These are phyloP conservation scores for Protomyctophum bolini DNA, from an alignment of 2,113 vertebrate species.

Conservation along the genomic window DNA sequence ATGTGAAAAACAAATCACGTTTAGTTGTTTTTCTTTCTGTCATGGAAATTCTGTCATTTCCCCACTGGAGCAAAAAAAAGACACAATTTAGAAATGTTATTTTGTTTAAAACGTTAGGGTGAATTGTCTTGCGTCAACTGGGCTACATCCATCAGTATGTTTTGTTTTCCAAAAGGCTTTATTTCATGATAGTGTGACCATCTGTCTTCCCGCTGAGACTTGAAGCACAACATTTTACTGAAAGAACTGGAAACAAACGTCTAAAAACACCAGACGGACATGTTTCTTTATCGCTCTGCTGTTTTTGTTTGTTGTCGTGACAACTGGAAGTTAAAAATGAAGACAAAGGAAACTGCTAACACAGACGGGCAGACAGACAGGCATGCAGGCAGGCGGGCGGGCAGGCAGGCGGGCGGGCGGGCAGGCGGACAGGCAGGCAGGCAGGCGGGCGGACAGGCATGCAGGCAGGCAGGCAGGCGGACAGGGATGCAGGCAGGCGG, in stretches of 20 bases:
- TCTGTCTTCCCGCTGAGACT: slow-evolving; percentile 44
- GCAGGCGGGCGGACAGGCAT: too few relatives aligned
- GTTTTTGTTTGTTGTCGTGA: slow-evolving; percentile 12
- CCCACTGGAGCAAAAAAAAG: background rate
- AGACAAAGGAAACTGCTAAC: too few relatives aligned
- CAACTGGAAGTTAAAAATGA: slow-evolving; percentile 10
- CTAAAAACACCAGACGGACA: slow-evolving; percentile 43
- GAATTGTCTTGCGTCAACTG: background rate
- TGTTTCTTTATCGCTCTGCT: too few relatives aligned
- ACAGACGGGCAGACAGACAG: too few relatives aligned
- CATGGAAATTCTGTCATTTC: too few relatives aligned
- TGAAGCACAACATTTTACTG: slow-evolving; percentile 21
- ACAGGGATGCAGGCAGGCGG: too few relatives aligned
- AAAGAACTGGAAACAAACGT: slow-evolving; percentile 12
- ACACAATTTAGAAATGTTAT: background rate
- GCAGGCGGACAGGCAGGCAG: too few relatives aligned
- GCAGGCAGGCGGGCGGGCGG: too few relatives aligned
- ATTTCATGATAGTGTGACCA: slow-evolving; percentile 33
- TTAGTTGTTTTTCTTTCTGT: too few relatives aligned
- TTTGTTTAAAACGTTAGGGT: background rate
- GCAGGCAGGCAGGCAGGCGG: too few relatives aligned
- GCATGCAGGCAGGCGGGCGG: too few relatives aligned
- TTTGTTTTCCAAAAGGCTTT: slow-evolving; percentile 17
- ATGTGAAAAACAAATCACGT: too few relatives aligned
- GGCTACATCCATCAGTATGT: background rate